phyloP scores from a whole-genome alignment of 2,797 vertebrate species.

The Takifugu ocellatus region DNA sequence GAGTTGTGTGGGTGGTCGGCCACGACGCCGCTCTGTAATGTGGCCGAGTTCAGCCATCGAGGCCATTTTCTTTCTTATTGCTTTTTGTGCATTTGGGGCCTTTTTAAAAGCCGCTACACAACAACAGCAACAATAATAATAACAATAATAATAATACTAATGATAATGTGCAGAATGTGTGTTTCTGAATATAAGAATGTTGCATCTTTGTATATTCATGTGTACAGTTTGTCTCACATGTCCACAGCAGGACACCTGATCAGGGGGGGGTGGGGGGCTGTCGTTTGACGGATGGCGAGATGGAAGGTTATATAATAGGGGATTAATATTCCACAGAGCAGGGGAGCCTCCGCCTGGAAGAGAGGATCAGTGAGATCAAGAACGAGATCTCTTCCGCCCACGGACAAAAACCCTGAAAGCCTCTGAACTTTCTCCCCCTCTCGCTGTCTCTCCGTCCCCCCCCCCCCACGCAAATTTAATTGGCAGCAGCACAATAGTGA shows the following conservation, averaged over 20 bases:
- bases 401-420: slow-evolving; percentile 51
- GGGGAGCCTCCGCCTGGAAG: slow-evolving; percentile 57
- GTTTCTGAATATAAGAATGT: neutral
- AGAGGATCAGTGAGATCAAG: slow-evolving; percentile 68
- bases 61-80: slow-evolving; percentile 12
- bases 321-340: slow-evolving; percentile 71
- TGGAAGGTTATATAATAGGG: slow-evolving; percentile 64
- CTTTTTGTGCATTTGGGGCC: slow-evolving; percentile 8
- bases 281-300: slow-evolving; percentile 53
- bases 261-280: slow-evolving; percentile 23
- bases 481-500: slow-evolving; percentile 55
- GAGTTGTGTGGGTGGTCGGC: slow-evolving; percentile 15
- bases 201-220: neutral
- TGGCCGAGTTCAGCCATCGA: slow-evolving; percentile 19
- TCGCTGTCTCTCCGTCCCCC: slow-evolving; percentile 21
- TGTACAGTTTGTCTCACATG: neutral
- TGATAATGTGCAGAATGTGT: too few species aligned
- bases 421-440: slow-evolving; percentile 57
- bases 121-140: neutral
- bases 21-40: slow-evolving; percentile 13
- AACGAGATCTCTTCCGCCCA: slow-evolving; percentile 66
- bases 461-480: slow-evolving; percentile 57
- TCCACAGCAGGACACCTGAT: slow-evolving; percentile 13
- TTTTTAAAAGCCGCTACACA: slow-evolving; percentile 2
- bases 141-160: too few species aligned